Conservation (phyloP, 1,140 invertebrate species). For the Pollicipes pollicipes region DNA sequence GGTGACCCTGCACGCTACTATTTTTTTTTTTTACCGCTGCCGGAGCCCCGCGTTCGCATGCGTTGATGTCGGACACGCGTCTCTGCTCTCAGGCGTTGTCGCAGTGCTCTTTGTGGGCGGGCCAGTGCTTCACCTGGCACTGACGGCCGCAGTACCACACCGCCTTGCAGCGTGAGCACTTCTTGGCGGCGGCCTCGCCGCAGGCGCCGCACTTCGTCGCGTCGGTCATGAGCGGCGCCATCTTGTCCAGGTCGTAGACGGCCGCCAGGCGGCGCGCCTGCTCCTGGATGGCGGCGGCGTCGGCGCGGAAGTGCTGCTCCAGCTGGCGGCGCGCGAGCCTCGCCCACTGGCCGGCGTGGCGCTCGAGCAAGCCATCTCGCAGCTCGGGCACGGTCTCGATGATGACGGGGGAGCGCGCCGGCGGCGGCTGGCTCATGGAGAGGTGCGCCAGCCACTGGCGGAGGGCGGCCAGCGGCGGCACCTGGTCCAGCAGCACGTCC, state of each 20-base stretch:
- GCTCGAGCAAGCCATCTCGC: background rate
- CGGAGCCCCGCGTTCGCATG: no score
- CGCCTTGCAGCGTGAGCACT: slow-evolving; percentile 48
- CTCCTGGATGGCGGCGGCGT: background rate
- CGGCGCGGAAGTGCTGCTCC: background rate
- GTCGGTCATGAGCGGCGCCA: slow-evolving; percentile 2
- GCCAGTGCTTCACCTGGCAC: slow-evolving; percentile 58
- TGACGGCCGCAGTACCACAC: slow-evolving; percentile 50
- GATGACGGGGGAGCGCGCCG: background rate
- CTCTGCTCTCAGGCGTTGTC: slow-evolving; percentile 17
- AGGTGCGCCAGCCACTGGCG: slow-evolving; percentile 44
- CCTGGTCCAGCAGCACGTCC: slow-evolving; percentile 48
- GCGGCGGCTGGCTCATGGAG: slow-evolving; percentile 20
- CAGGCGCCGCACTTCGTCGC: slow-evolving; percentile 17
- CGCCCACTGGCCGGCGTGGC: background rate
- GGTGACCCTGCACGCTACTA: no score
- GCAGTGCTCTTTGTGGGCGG: slow-evolving; percentile 44
- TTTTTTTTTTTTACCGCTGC: no score
- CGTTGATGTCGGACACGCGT: no score
- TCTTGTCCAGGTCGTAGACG: slow-evolving; percentile 4
- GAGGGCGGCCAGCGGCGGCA: slow-evolving; percentile 50
- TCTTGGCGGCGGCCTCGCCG: slow-evolving; percentile 25
- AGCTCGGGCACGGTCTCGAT: slow-evolving; percentile 2
- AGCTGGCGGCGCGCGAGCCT: background rate
- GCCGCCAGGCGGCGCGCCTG: background rate